Percentiles rank a stretch among this genome's conserved stretches.
These are phyloP conservation scores for Bucco capensis DNA, from an alignment of 2,113 vertebrate species.

Conservation along the genomic window DNA sequence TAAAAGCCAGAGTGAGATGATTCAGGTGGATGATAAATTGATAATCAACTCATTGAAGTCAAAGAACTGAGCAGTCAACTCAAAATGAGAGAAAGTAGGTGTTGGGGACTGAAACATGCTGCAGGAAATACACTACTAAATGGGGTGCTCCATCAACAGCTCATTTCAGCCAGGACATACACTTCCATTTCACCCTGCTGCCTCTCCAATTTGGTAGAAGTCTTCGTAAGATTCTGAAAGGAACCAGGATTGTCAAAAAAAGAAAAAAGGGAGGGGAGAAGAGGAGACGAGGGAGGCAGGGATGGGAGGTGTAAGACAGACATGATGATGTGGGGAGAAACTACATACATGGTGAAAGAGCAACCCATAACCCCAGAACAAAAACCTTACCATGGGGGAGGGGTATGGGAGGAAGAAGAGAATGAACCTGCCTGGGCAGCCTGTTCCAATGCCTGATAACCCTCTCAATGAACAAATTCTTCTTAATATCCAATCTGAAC, in stretches of 20 bases:
- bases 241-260: not conserved
- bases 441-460: too few relatives aligned
- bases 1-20: not conserved
- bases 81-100: not conserved
- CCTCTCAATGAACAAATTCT: too few relatives aligned
- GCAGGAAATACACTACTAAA: not conserved
- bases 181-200: not conserved
- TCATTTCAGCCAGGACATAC: not conserved
- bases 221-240: not conserved
- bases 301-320: fast-evolving
- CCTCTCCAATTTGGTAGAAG: not conserved
- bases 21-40: not conserved
- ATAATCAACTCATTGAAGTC: not conserved
- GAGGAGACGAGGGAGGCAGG: fast-evolving
- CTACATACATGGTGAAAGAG: too few relatives aligned
- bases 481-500: too few relatives aligned
- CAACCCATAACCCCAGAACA: not conserved
- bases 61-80: not conserved
- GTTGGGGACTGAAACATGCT: not conserved
- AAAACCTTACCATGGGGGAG: not conserved
- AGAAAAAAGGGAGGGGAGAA: too few relatives aligned
- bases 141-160: not conserved
- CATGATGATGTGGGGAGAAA: too few relatives aligned
- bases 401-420: not conserved
- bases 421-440: not conserved